Evolutionary conservation across 2,113 vertebrate genomes (phyloP), one percentile per base, ranked within the genome.

Genomic region (Cebus imitator): DNA sequence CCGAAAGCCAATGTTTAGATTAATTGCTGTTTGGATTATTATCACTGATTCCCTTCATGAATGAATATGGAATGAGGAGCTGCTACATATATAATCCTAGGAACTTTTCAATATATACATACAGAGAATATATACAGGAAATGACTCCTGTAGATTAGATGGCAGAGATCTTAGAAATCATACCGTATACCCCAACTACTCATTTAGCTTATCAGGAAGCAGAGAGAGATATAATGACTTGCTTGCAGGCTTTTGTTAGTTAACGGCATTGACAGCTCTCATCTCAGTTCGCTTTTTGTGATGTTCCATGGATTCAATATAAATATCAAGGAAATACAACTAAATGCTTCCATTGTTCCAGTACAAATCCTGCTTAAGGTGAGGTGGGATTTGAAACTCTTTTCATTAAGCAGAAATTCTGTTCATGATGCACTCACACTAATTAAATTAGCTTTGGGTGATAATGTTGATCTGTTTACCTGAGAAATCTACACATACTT

Each of bases 381-480:
- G 35, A 95, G 14, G 14, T 61, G 40, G 13, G 30, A 88, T 80
- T 85, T 95, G 45, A 91, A 87, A 90, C 75, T 96, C 16, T 83
- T 93, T 93, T 86, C 79, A 95, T 95, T 82, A 96, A 76, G 52
- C 35, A 93, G 32, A 95, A 91, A 94, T 81, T 85, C 75, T 94
- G 57, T 50, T 90, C 30, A 57, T 50, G 30, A 91, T 40, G 48
- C 64, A 84, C 64, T 82, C 37, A 81, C 25, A 79, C 32, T 66
- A 85, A 88, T 72, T 70, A 83, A 87, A 86, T 87, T 37, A 87
- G 37, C 23, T 66, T 70, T 96, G 75, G 57, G 37, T 89, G 45
- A 92, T 81, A 92, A 87, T 52, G 43, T 16, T n/a, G 20, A n/a
- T 80, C 66, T 58, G 23, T 58, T 43, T 87, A 20, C 50, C 92